Conservation (phyloP, 2,888 invertebrate species). For the Alloplasta piceator region DNA sequence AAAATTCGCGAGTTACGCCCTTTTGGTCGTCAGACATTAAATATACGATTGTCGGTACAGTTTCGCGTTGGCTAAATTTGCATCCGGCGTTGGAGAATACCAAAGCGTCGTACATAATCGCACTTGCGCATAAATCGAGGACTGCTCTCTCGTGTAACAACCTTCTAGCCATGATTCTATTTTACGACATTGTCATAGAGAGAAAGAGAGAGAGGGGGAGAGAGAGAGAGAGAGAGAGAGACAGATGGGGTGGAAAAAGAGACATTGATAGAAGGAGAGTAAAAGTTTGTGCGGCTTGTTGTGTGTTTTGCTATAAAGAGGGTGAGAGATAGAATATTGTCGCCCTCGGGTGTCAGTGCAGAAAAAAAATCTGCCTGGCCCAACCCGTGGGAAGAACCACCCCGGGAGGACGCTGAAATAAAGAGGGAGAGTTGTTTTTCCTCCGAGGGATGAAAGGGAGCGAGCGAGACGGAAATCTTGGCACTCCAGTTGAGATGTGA, state of each 20-base stretch:
- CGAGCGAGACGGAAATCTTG: neutral
- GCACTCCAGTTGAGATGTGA: slow-evolving; percentile 2
- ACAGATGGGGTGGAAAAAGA: neutral
- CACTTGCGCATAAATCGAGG: slow-evolving; percentile 67
- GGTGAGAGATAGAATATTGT: slow-evolving; percentile 36
- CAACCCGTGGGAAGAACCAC: slow-evolving; percentile 63
- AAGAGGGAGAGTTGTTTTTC: slow-evolving; percentile 59
- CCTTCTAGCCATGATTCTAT: slow-evolving; percentile 28
- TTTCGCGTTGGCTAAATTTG: slow-evolving; percentile 67
- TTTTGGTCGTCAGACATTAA: neutral
- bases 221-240: neutral
- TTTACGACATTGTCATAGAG: slow-evolving; percentile 38
- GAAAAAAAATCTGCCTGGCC: slow-evolving; percentile 3
- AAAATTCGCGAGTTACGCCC: too few species aligned
- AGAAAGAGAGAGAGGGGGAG: slow-evolving; percentile 14
- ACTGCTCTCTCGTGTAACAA: slow-evolving; percentile 31
- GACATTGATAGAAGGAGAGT: slow-evolving; percentile 53
- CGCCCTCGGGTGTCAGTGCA: slow-evolving; percentile 41
- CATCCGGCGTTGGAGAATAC: slow-evolving; percentile 71
- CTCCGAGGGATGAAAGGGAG: slow-evolving; percentile 30
- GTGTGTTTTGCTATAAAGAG: slow-evolving; percentile 39
- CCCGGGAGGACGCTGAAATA: slow-evolving; percentile 55
- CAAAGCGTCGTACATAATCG: slow-evolving; percentile 74
- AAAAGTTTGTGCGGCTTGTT: slow-evolving; percentile 42
- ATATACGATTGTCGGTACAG: slow-evolving; percentile 40